phyloP scores from a whole-genome alignment of 2,113 vertebrate species.

The Pseudois nayaur region DNA sequence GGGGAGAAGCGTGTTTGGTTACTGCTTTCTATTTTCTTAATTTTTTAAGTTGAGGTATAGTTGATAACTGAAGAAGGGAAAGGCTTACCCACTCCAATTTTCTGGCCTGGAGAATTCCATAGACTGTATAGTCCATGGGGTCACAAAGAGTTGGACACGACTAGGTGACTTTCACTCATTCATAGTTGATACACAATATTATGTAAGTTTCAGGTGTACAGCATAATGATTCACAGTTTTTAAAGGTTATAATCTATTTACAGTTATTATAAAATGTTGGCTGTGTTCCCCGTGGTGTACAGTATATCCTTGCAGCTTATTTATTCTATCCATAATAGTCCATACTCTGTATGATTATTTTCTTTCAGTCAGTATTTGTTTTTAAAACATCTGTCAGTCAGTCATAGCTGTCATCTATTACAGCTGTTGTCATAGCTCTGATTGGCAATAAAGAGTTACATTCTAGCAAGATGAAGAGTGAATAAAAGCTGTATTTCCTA shows the following conservation, averaged over 20 bases:
- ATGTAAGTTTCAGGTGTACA: neutral
- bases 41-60: neutral
- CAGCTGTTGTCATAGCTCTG: neutral
- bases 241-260: neutral
- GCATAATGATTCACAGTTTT: neutral
- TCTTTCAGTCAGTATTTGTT: neutral
- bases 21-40: neutral
- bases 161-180: neutral
- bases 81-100: neutral
- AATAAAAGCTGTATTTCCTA: conserved; percentile 3
- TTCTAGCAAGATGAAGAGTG: neutral
- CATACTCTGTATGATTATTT: neutral
- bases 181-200: neutral
- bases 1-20: neutral
- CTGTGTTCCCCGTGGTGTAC: too few relatives aligned
- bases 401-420: neutral
- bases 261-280: neutral
- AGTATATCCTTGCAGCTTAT: neutral
- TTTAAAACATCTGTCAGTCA: neutral
- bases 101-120: neutral
- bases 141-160: neutral
- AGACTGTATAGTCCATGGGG: neutral
- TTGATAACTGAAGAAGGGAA: neutral
- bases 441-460: conserved; percentile 18
- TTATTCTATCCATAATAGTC: neutral